Percentiles rank a stretch among this genome's conserved stretches.
phyloP scores from a whole-genome alignment of 1,140 invertebrate species.

The Brachionus calyciflorus region DNA sequence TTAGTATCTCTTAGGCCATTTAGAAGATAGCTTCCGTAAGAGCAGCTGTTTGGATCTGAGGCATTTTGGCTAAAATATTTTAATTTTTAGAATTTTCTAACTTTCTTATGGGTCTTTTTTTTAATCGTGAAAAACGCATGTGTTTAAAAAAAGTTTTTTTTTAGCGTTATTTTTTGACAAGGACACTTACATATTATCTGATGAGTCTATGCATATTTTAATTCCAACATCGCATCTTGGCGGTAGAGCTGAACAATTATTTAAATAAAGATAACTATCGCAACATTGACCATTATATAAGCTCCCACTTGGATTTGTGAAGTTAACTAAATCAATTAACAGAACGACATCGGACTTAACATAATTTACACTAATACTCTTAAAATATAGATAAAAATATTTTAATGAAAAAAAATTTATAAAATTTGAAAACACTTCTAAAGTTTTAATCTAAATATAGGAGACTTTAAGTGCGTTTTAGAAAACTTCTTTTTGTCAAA shows the following conservation, averaged over 20 bases:
- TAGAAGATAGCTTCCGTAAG: constrained; percentile 1
- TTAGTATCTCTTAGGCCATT: constrained; percentile 18
- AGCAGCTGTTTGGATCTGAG: constrained; percentile 2
- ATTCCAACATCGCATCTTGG: constrained; percentile 21
- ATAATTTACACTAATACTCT: neutral
- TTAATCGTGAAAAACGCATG: too few species aligned
- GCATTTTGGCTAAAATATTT: neutral
- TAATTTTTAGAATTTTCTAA: too few species aligned
- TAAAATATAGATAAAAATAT: neutral
- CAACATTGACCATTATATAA: constrained; percentile 32
- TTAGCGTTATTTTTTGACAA: too few species aligned
- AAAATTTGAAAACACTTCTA: too few species aligned
- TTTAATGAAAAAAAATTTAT: constrained; percentile 3
- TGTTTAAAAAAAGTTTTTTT: too few species aligned
- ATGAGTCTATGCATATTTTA: constrained; percentile 35
- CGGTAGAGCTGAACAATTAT: neutral
- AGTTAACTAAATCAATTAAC: constrained; percentile 29
- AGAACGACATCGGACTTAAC: constrained; percentile 39
- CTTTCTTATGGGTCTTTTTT: too few species aligned
- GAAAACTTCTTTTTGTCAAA: too few species aligned
- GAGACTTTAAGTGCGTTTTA: too few species aligned
- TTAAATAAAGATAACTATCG: constrained; percentile 7
- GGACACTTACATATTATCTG: constrained; percentile 17
- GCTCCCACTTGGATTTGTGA: constrained; percentile 23
- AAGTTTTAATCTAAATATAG: too few species aligned